Evolutionary conservation across 2,113 vertebrate species (phyloP), one percentile per base, ranked within the genome.

Genomic region (Steatornis caripensis): DNA sequence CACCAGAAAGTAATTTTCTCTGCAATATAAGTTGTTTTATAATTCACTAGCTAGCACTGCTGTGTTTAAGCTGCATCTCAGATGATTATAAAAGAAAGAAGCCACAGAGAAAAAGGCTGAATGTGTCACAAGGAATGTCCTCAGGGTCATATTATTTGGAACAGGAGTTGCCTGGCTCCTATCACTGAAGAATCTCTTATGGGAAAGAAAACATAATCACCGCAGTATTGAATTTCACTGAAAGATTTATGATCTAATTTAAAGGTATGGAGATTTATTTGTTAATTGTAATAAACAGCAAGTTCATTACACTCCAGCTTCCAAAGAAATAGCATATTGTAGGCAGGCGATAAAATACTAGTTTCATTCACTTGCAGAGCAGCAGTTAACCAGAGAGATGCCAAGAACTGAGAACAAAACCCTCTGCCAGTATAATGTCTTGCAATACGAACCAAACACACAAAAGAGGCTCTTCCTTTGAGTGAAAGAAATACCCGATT

Each of bases 221-320:
- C 4, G 23, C 24, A 58, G 83, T 91, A 97, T 81, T 98, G 97
- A 93, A 97, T 95, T 98, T 94, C 97, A 96, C 53, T 2, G 77
- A 69, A 97, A 98, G 95, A 98, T 98, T 98, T 97, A 97, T 84
- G 90, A 96, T 93, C 95, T 96, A 95, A 98, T 98, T 98, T 97
- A 97, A 97, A 98, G 92, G 96, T 84, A 95, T 87, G 64, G 96
- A 94, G 90, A 89, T 96, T 93, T 97, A 97, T 97, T 97, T 98
- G 95, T 98, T 98, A 98, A 98, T 98, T 98, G 97, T 94, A 97
- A 98, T 96, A 98, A 98, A 94, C 97, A 97, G 91, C 93, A 94
- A 97, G 96, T 97, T 98, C 78, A 70, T 98, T 97, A 94, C 88
- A 94, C 85, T 96, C 87, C 95, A 95, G 94, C 95, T 97, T 97